These are phyloP conservation scores for Nipponacmea schrenckii DNA, from an alignment of 2,888 invertebrate genomes.

Conservation along the genomic window DNA sequence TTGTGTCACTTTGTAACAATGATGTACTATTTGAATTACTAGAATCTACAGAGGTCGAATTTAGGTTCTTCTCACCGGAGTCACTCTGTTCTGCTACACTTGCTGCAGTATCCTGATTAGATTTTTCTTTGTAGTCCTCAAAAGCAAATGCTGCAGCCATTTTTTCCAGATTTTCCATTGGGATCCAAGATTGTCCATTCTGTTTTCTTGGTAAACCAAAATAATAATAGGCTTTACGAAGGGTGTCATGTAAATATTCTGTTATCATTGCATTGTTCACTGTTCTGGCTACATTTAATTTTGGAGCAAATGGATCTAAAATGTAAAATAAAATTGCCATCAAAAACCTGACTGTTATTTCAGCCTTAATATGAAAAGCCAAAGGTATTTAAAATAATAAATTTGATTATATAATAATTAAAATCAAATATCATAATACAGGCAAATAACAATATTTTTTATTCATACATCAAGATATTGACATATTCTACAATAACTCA, in stretches of 20 bases:
- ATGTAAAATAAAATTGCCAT: constrained; percentile 31
- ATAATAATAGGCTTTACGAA: constrained; percentile 69
- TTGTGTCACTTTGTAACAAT: background rate
- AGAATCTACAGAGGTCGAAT: constrained; percentile 3
- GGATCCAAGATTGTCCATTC: constrained; percentile 28
- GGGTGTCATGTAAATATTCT: constrained; percentile 69
- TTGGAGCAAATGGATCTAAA: constrained; percentile 70
- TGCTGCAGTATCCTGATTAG: background rate
- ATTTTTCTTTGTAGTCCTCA: background rate
- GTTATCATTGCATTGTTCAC: constrained; percentile 68
- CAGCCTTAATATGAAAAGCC: too few species aligned
- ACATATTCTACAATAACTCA: too few species aligned
- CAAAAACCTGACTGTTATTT: background rate
- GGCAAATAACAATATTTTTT: too few species aligned
- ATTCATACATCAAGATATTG: too few species aligned
- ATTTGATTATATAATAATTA: background rate
- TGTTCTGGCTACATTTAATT: constrained; percentile 69
- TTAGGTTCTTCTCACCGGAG: background rate
- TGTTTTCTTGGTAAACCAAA: constrained; percentile 62
- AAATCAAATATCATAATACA: background rate
- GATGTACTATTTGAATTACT: constrained; percentile 4
- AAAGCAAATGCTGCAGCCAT: constrained; percentile 13
- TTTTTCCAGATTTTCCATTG: constrained; percentile 9
- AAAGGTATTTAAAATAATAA: background rate
- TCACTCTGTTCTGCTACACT: constrained; percentile 5